Evolutionary conservation across 2,888 invertebrate genomes (phyloP).

Genomic region (Dolomedes plantarius): DNA sequence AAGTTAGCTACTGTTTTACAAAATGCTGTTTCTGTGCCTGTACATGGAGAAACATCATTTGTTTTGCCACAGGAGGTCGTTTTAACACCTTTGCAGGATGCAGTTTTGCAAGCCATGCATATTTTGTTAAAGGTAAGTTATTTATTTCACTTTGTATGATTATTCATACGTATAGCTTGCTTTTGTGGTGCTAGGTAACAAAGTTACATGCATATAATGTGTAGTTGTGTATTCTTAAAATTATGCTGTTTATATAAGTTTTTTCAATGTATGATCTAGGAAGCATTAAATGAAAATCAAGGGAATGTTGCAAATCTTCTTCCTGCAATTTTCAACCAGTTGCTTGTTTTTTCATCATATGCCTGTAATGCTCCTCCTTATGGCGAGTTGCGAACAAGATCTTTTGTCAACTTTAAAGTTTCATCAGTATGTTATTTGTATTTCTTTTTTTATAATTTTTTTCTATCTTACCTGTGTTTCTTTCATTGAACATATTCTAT

Average conservation of each 20-base stretch:
- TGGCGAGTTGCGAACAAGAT: slow-evolving; percentile 64
- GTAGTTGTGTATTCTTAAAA: no score
- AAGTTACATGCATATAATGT: no score
- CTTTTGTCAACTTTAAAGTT: slow-evolving; percentile 41
- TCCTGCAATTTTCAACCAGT: slow-evolving; percentile 83
- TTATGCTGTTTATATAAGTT: no score
- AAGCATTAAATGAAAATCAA: slow-evolving; percentile 78
- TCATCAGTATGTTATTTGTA: slow-evolving; percentile 43
- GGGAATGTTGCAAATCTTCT: slow-evolving; percentile 79
- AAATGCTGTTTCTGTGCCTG: slow-evolving; percentile 87
- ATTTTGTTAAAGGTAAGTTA: slow-evolving; percentile 86
- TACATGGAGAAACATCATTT: slow-evolving; percentile 87
- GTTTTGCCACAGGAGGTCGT: slow-evolving; percentile 87
- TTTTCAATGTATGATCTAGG: slow-evolving; percentile 77
- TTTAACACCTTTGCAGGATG: slow-evolving; percentile 88
- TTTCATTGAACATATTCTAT: not conserved
- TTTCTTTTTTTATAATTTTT: no score
- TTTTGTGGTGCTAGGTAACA: no score
- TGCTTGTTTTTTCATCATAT: slow-evolving; percentile 83
- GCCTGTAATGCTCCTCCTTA: slow-evolving; percentile 82
- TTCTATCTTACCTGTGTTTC: not conserved
- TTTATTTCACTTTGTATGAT: slow-evolving; percentile 21
- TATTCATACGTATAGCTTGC: no score
- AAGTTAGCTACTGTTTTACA: slow-evolving; percentile 87
- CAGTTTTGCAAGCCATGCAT: slow-evolving; percentile 90